Conservation (phyloP, 2,113 vertebrate species). For the Myodes glareolus region DNA sequence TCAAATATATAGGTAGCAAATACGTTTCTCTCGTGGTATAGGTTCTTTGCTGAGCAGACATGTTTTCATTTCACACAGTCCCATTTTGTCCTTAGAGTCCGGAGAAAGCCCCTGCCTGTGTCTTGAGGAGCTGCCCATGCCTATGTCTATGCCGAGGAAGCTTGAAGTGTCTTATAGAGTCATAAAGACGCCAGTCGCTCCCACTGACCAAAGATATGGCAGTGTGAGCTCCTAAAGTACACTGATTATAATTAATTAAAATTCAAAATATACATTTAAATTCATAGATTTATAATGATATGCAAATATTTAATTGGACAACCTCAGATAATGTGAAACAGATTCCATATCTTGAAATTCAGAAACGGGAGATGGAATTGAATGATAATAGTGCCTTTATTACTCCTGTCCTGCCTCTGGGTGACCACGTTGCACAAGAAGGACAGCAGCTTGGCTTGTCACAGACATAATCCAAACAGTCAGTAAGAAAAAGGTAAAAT, state of each 20-base stretch:
- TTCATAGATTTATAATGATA: neutral
- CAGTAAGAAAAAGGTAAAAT: constrained; percentile 9
- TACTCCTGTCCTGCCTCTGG: neutral
- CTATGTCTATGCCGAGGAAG: neutral
- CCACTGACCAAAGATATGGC: neutral
- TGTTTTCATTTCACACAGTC: neutral
- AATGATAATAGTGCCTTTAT: neutral
- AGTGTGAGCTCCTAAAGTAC: constrained; percentile 3
- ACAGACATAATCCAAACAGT: neutral
- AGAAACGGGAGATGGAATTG: neutral
- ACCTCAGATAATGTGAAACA: neutral
- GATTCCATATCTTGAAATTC: constrained; percentile 26
- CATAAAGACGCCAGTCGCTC: neutral
- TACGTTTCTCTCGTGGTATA: neutral
- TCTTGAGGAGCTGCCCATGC: neutral
- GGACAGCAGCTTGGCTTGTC: neutral
- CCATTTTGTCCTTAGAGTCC: neutral
- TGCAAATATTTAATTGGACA: neutral
- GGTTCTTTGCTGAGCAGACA: neutral
- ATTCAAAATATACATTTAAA: constrained; percentile 42
- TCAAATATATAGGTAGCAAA: neutral
- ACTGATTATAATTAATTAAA: constrained; percentile 42
- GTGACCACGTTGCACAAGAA: neutral
- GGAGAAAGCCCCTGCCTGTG: neutral
- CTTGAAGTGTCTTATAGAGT: neutral